These are phyloP conservation scores for Prinia subflava DNA, from an alignment of 2,113 vertebrate species.

Conservation along the genomic window DNA sequence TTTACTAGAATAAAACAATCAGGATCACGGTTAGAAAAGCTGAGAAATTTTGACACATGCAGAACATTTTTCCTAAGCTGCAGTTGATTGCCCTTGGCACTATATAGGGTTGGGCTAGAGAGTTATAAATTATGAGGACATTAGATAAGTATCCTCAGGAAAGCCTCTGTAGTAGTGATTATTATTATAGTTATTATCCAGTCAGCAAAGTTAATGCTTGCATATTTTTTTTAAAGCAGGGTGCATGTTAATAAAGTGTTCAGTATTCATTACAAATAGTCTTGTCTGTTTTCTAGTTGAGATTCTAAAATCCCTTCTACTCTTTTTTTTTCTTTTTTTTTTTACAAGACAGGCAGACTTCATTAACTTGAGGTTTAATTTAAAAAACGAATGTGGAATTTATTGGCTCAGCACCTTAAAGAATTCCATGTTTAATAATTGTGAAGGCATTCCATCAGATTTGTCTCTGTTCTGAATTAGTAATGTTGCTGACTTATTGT, in stretches of 20 bases:
- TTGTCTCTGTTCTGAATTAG: constrained; percentile 74
- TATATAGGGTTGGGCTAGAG: background rate
- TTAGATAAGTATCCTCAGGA: constrained; percentile 44
- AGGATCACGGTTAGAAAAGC: background rate
- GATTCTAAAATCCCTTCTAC: constrained; percentile 59
- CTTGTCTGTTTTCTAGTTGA: constrained; percentile 63
- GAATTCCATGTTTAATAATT: constrained; percentile 74
- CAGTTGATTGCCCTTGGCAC: constrained; percentile 30
- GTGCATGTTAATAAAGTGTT: constrained; percentile 66
- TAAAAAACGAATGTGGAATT: constrained; percentile 66
- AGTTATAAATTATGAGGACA: constrained; percentile 29
- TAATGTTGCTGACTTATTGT: constrained; percentile 81
- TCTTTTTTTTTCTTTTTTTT: background rate
- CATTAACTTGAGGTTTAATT: constrained; percentile 80
- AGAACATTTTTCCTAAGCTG: background rate
- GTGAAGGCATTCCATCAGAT: constrained; percentile 75
- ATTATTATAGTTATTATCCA: constrained; percentile 59
- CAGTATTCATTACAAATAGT: constrained; percentile 71
- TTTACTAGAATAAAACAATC: background rate
- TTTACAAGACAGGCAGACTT: constrained; percentile 66
- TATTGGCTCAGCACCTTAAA: constrained; percentile 76
- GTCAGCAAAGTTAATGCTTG: constrained; percentile 61
- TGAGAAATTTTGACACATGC: background rate
- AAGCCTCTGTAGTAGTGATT: constrained; percentile 41
- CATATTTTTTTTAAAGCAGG: background rate